These are phyloP conservation scores for Triops longicaudatus DNA, from an alignment of 1,140 invertebrate species.

Conservation along the genomic window DNA sequence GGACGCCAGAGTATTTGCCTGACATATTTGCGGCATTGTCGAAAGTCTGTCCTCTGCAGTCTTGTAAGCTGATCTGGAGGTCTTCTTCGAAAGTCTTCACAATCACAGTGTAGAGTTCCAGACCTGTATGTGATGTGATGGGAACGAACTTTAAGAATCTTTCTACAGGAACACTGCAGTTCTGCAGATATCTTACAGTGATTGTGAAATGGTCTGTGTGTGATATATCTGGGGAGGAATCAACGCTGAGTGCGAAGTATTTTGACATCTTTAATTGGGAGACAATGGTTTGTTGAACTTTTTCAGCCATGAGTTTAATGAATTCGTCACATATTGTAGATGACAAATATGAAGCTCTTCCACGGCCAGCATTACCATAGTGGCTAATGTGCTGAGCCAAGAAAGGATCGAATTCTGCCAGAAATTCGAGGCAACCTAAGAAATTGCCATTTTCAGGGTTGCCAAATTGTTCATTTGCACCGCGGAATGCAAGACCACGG, in stretches of 20 bases:
- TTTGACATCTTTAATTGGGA: slow-evolving; percentile 36
- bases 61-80: slow-evolving; percentile 29
- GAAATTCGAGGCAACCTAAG: slow-evolving; percentile 32
- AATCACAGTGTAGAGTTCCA: not conserved
- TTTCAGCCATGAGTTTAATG: slow-evolving; percentile 35
- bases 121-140: slow-evolving; percentile 17
- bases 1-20: slow-evolving; percentile 22
- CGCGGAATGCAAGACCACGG: slow-evolving; percentile 34
- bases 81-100: slow-evolving; percentile 25
- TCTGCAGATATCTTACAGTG: slow-evolving; percentile 28
- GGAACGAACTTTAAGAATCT: slow-evolving; percentile 24
- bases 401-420: slow-evolving; percentile 39
- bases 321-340: slow-evolving; percentile 38
- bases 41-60: slow-evolving; percentile 27
- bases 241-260: slow-evolving; percentile 39
- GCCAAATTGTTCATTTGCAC: slow-evolving; percentile 34
- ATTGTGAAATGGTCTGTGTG: slow-evolving; percentile 39
- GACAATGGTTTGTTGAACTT: slow-evolving; percentile 33
- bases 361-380: slow-evolving; percentile 30
- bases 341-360: slow-evolving; percentile 35
- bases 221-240: slow-evolving; percentile 39
- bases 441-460: not conserved
- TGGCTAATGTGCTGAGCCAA: slow-evolving; percentile 31
- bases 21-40: slow-evolving; percentile 19
- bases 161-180: not conserved